These are phyloP conservation scores for Tympanoctomys barrerae DNA, from an alignment of 2,797 vertebrate species.

Conservation along the genomic window DNA sequence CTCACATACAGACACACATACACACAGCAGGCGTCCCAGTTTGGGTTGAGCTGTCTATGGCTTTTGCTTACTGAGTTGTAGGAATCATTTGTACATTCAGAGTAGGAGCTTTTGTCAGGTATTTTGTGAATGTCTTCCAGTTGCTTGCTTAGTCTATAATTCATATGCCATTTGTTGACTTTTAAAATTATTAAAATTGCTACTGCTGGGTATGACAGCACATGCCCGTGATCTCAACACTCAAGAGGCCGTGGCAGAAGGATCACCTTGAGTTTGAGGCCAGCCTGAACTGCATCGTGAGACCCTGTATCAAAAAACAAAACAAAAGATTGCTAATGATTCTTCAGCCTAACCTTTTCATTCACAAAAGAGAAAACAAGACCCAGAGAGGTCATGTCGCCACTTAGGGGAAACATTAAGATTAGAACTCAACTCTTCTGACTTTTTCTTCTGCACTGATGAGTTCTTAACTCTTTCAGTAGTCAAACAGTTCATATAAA, in stretches of 20 bases:
- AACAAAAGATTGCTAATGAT: conserved; percentile 4
- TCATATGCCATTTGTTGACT: not conserved
- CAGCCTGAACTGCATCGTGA: too few relatives aligned
- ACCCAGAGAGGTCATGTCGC: not conserved
- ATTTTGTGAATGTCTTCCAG: not conserved
- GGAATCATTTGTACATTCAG: conserved; percentile 11
- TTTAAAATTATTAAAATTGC: conserved; percentile 39
- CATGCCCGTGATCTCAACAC: too few relatives aligned
- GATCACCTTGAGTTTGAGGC: too few relatives aligned
- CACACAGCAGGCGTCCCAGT: not conserved
- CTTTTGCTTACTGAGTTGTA: conserved; percentile 33
- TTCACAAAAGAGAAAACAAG: conserved; percentile 23
- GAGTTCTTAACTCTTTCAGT: conserved; percentile 27
- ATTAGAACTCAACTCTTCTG: not conserved
- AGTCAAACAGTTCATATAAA: not conserved
- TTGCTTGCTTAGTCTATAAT: not conserved
- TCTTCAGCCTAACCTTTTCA: conserved; percentile 34
- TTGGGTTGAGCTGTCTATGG: not conserved
- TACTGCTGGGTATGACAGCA: not conserved
- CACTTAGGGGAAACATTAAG: conserved; percentile 18
- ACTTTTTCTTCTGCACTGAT: conserved; percentile 1
- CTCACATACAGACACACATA: not conserved
- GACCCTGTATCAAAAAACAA: too few relatives aligned
- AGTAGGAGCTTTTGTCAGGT: not conserved
- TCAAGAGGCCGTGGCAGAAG: too few relatives aligned